Evolutionary conservation across 2,888 invertebrate species (phyloP).

Genomic region (Anaspis maculata): DNA sequence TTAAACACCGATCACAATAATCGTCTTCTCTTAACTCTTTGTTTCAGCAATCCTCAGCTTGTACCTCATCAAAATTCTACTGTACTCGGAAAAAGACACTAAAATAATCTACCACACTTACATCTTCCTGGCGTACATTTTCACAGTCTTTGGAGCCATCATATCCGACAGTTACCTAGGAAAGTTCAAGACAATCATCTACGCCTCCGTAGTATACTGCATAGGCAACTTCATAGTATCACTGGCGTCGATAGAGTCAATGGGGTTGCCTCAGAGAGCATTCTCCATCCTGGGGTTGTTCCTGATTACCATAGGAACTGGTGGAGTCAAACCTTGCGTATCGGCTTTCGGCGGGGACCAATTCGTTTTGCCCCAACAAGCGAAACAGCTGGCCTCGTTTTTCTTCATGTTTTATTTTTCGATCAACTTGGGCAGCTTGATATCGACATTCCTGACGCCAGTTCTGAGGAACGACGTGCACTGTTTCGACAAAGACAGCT

Average conservation of each 20-base stretch:
- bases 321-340: slow-evolving; percentile 94
- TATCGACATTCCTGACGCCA: slow-evolving; percentile 84
- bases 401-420: slow-evolving; percentile 93
- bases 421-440: slow-evolving; percentile 83
- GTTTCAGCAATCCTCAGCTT: slow-evolving; percentile 80
- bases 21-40: too few species aligned
- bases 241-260: slow-evolving; percentile 50
- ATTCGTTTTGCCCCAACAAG: slow-evolving; percentile 74
- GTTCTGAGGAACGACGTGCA: slow-evolving; percentile 69
- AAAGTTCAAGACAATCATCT: slow-evolving; percentile 84
- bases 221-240: slow-evolving; percentile 74
- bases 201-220: slow-evolving; percentile 80
- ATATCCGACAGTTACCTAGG: slow-evolving; percentile 89
- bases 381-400: slow-evolving; percentile 68
- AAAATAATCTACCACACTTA: slow-evolving; percentile 87
- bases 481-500: slow-evolving; percentile 69
- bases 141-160: slow-evolving; percentile 85
- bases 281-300: slow-evolving; percentile 53
- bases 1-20: neutral
- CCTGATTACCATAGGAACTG: slow-evolving; percentile 81
- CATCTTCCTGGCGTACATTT: slow-evolving; percentile 82
- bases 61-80: slow-evolving; percentile 74
- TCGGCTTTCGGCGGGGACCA: slow-evolving; percentile 95
- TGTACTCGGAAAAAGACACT: slow-evolving; percentile 62
- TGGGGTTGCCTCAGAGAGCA: slow-evolving; percentile 48